Evolutionary conservation across 2,888 invertebrate genomes (phyloP).

Genomic region (Lottia gigantea): DNA sequence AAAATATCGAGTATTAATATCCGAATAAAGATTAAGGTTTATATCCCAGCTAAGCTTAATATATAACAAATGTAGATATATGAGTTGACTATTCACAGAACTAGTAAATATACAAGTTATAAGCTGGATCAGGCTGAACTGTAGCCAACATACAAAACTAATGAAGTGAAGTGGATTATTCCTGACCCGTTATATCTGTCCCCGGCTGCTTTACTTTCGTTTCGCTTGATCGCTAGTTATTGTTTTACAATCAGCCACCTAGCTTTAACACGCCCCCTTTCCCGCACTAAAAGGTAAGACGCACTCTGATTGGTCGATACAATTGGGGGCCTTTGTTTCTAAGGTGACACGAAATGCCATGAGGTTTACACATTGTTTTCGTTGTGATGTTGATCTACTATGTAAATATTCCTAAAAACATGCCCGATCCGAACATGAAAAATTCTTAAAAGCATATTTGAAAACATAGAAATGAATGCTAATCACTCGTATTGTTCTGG

Average conservation of each 20-base stretch:
- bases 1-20: no score
- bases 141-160: conserved; percentile 10
- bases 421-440: not conserved
- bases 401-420: conserved; percentile 11
- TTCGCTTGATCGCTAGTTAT: conserved; percentile 7
- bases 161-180: conserved; percentile 7
- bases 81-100: not conserved
- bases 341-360: conserved; percentile 7
- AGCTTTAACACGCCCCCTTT: conserved; percentile 4
- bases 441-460: not conserved
- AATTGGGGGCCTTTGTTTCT: not conserved
- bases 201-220: conserved; percentile 5
- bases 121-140: not conserved
- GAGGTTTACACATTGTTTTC: not conserved
- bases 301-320: conserved; percentile 2
- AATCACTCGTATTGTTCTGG: not conserved
- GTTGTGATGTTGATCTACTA: not conserved
- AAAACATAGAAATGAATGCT: not conserved
- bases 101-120: conserved; percentile 1
- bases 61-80: not conserved
- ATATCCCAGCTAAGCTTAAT: no score
- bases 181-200: conserved; percentile 9
- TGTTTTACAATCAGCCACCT: conserved; percentile 2
- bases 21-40: no score
- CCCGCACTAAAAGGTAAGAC: not conserved